Base-by-base conservation (phyloP, 1,140 invertebrate species). In the Dryas iulia region DNA sequence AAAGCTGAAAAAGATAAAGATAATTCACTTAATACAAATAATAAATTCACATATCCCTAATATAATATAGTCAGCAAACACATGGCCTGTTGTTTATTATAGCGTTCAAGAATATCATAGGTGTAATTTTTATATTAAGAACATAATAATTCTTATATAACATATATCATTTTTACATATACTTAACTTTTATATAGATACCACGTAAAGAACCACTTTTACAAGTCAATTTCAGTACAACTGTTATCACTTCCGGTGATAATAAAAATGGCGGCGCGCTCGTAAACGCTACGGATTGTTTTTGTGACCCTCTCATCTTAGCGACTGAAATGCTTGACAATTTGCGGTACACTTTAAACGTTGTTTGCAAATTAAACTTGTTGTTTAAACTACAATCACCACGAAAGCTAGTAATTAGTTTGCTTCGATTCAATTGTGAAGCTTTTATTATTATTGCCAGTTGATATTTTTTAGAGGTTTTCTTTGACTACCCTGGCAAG, bases 271-370 rank as follows among this genome's bases (percentile, higher is more conserved):
- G 66, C 54, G 68, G 47, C 25, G n/a, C 35, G 59, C 61, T 73
- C 71, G 66, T 73, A 78, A 76, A 72, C 30, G 54, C 54, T 53
- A 26, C 30, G 69, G 47, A 70, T 73, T 73, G 66, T 72, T 59
- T 69, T 76, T 69, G 73, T 68, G 60, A 69, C 57, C 59, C 76
- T 64, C 71, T 47, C 39, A 8, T 47, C 39, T 69, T 60, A 59
- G 52, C 52, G 52, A n/a, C 35, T 53, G 66, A 69, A 25, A 57
- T 58, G 30, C 61, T 71, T 66, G 60, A 61, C 70, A 66, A 77
- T 75, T 71, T 75, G 70, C 65, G 76, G 23, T 39, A 35, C 24
- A 57, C 31, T 35, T 26, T 35, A 12, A n/a, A 47, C 18, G 14
- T 58, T 57, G 54, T 70, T 52, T 59, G 23, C 23, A 59, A 31